These are phyloP conservation scores for Torymus tubicola DNA, from an alignment of 2,888 invertebrate genomes.

Conservation along the genomic window DNA sequence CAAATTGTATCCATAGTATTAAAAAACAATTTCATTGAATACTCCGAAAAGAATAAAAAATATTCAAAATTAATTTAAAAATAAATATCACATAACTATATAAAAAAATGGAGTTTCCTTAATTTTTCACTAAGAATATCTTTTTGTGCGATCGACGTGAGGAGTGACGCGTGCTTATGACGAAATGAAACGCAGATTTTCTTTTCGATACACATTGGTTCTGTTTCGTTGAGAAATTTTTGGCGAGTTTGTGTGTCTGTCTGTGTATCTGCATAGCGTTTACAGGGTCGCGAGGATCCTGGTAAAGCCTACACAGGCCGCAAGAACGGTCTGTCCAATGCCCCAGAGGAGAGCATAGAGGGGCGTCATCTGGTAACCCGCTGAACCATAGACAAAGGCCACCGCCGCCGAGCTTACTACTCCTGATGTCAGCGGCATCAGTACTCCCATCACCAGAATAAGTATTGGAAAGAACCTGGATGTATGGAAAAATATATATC, in stretches of 20 bases:
- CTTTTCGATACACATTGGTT: not conserved
- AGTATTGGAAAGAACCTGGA: conserved; percentile 92
- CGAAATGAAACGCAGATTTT: not conserved
- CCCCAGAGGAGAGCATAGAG: conserved; percentile 96
- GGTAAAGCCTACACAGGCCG: conserved; percentile 94
- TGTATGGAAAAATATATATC: not conserved
- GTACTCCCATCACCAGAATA: conserved; percentile 91
- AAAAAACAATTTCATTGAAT: no score
- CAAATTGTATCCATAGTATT: no score
- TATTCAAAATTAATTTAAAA: no score
- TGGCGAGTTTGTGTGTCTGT: not conserved
- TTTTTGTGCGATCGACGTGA: conserved; percentile 1
- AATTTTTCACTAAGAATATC: no score
- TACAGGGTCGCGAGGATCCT: conserved; percentile 94
- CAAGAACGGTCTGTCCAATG: conserved; percentile 92
- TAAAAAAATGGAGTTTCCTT: no score
- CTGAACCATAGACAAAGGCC: conserved; percentile 94
- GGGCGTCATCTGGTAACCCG: conserved; percentile 92
- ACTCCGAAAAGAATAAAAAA: no score
- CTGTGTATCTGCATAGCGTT: conserved; percentile 62
- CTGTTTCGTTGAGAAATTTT: not conserved
- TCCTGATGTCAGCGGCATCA: conserved; percentile 92
- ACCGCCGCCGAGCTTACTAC: conserved; percentile 93
- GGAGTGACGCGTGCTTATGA: not conserved
- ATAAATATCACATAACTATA: no score